These are phyloP conservation scores for Elmis aenea DNA, from an alignment of 2,888 invertebrate species.

Conservation along the genomic window DNA sequence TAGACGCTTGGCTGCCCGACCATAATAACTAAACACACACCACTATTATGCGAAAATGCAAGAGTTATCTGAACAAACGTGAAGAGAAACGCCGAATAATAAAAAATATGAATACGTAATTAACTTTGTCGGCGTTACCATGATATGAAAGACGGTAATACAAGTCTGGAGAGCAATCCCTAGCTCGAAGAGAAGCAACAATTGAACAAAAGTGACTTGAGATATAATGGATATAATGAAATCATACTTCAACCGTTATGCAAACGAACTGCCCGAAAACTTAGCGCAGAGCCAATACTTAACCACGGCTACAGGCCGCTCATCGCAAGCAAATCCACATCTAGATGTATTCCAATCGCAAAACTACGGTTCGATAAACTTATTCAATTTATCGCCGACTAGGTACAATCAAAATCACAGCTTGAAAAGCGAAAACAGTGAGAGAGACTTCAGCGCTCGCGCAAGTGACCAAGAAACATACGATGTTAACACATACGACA, in stretches of 20 bases:
- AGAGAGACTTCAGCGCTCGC: slow-evolving; percentile 8
- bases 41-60: too few species aligned
- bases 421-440: slow-evolving; percentile 5
- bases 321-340: slow-evolving; percentile 11
- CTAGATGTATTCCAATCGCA: slow-evolving; percentile 10
- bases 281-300: slow-evolving; percentile 15
- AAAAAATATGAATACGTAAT: too few species aligned
- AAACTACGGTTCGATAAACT: slow-evolving; percentile 15
- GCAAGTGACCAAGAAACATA: slow-evolving; percentile 28
- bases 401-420: slow-evolving; percentile 6
- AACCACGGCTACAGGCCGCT: slow-evolving; percentile 11
- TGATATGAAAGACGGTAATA: too few species aligned
- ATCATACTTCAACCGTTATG: slow-evolving; percentile 32
- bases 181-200: too few species aligned
- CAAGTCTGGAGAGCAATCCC: too few species aligned
- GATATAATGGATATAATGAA: slow-evolving; percentile 36
- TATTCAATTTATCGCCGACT: slow-evolving; percentile 10
- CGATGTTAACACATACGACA: slow-evolving; percentile 39
- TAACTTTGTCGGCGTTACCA: too few species aligned
- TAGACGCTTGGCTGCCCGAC: too few species aligned
- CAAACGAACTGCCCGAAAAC: slow-evolving; percentile 19
- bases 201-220: too few species aligned
- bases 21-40: too few species aligned
- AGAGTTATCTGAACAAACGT: too few species aligned
- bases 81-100: too few species aligned